Evolutionary conservation across 2,113 vertebrate genomes (phyloP), one percentile per base, ranked within the genome.

Genomic region (Brachionichthys hirsutus): DNA sequence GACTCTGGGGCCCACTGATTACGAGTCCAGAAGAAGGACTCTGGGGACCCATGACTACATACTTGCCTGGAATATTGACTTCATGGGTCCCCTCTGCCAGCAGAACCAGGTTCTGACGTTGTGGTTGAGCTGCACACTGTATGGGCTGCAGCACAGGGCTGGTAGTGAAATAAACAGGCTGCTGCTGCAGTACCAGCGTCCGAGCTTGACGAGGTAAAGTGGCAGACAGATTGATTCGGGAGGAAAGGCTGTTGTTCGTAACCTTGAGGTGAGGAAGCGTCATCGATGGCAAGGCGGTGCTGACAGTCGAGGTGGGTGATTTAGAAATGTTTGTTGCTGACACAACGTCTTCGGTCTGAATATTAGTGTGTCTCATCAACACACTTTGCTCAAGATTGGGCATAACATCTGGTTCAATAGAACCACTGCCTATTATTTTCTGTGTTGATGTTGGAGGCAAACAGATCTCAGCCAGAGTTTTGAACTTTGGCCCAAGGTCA

Each of bases 401-500:
- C 43, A 46, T 48, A 30, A 64, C 44, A 36, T 67, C 51, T 0
- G 68, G 62, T 57, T 80, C 20, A 60, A 40, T 12, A 61, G 17
- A 19, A 56, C 55, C 45, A 38, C 15, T 15, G 12, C 1, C 19
- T 24, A 17, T 6, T 49, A 45, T 16, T 57, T 38, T 65, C 30
- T 4, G 15, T 61, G 14, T 66, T 34, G 10, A 13, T 44, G 14
- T n/a, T 6, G 53, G 40, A 57, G 79, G 70, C 0, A 24, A 70
- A 52, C 85, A 98, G 75, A 97, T 92, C 62, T 94, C 92, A 44
- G 95, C 94, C 16, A 98, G 83, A 30, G 90, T 94, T 79, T 87
- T 92, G 79, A 98, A 98, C 78, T 95, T 96, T 19, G 88, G 86
- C 24, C 91, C 93, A 59, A 98, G 58, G n/a, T 94, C 91, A 69